Evolutionary conservation across 2,797 vertebrate genomes (phyloP).

Genomic region (Rhinichthys osculus): DNA sequence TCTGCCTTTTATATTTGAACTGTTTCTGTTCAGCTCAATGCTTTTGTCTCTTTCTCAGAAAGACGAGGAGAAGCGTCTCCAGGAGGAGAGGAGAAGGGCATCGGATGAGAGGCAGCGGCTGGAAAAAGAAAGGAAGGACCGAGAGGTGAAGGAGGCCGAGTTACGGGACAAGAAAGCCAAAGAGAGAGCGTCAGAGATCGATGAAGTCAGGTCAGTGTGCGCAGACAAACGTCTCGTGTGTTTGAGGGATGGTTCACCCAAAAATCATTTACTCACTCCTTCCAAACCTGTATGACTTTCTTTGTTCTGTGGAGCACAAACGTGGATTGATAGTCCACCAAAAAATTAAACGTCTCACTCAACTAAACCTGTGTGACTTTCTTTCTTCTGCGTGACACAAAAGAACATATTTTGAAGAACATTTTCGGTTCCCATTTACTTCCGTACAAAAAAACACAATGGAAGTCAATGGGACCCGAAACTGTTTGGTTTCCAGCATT

Average conservation of each 20-base stretch:
- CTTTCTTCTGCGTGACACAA: not conserved
- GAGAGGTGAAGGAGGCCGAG: conserved; percentile 86
- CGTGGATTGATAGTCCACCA: too few species aligned
- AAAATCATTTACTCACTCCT: not conserved
- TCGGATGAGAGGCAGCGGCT: conserved; percentile 83
- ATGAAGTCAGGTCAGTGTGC: conserved; percentile 81
- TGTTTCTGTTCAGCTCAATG: not conserved
- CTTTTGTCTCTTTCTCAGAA: conserved; percentile 75
- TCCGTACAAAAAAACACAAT: not conserved
- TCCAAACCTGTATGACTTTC: not conserved
- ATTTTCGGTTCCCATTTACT: not conserved
- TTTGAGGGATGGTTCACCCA: too few species aligned
- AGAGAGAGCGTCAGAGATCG: conserved; percentile 80
- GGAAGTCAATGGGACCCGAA: not conserved
- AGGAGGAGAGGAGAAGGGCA: conserved; percentile 83
- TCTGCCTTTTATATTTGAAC: not conserved
- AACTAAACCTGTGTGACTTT: not conserved
- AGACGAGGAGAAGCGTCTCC: conserved; percentile 90
- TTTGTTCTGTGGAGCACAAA: not conserved
- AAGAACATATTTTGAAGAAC: too few species aligned
- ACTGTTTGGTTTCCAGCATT: not conserved
- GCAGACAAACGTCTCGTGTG: not conserved
- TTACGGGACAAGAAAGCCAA: conserved; percentile 85
- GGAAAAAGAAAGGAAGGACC: conserved; percentile 85
- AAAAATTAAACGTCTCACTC: too few species aligned